phyloP scores from a whole-genome alignment of 2,888 invertebrate species.

The Drosophila cognata region DNA sequence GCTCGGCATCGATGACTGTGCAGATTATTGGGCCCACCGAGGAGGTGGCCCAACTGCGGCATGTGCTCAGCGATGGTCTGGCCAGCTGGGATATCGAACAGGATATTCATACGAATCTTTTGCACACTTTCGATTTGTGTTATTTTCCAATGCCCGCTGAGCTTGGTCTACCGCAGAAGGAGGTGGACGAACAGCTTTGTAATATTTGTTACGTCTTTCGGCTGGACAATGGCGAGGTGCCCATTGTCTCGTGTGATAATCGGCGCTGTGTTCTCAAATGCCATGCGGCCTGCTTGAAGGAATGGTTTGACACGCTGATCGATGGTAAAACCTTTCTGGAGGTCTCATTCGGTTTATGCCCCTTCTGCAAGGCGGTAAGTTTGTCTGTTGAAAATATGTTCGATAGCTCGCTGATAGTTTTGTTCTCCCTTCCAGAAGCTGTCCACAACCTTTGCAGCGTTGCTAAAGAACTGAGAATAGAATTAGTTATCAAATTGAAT shows the following conservation, averaged over 20 bases:
- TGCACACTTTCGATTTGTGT: slow-evolving; percentile 83
- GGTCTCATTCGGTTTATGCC: slow-evolving; percentile 83
- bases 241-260: slow-evolving; percentile 84
- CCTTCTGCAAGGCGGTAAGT: slow-evolving; percentile 84
- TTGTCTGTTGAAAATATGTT: neutral
- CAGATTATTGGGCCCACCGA: slow-evolving; percentile 84
- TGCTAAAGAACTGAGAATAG: slow-evolving; percentile 65
- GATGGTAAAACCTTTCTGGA: slow-evolving; percentile 83
- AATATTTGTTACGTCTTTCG: slow-evolving; percentile 84
- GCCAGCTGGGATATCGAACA: slow-evolving; percentile 82
- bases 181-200: slow-evolving; percentile 64
- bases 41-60: slow-evolving; percentile 78
- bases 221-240: slow-evolving; percentile 80
- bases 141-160: slow-evolving; percentile 82
- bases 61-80: slow-evolving; percentile 80
- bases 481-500: neutral
- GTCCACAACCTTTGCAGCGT: slow-evolving; percentile 82
- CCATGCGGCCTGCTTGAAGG: slow-evolving; percentile 82
- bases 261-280: slow-evolving; percentile 80
- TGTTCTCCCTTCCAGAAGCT: slow-evolving; percentile 77
- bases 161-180: slow-evolving; percentile 26
- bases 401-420: neutral
- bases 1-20: slow-evolving; percentile 76
- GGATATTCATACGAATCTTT: slow-evolving; percentile 83
- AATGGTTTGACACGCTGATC: slow-evolving; percentile 83